Evolutionary conservation across 2,797 vertebrate genomes (phyloP).

Genomic region (Okamejei kenojei): DNA sequence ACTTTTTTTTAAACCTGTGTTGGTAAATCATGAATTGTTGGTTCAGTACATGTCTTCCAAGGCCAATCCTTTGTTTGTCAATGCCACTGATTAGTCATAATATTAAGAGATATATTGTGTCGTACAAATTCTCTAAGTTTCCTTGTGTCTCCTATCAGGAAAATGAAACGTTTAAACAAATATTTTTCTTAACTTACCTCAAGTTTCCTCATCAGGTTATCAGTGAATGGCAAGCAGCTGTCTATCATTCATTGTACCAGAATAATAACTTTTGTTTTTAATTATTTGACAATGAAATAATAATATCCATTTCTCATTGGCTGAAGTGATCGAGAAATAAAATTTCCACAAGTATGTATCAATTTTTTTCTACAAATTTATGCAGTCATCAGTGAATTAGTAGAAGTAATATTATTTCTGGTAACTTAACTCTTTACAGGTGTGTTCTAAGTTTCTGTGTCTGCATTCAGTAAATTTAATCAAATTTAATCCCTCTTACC

Average conservation of each 20-base stretch:
- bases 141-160: not conserved
- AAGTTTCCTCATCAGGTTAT: not conserved
- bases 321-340: not conserved
- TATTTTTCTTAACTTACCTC: not conserved
- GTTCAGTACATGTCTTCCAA: too few species aligned
- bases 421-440: not conserved
- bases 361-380: not conserved
- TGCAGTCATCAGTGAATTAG: not conserved
- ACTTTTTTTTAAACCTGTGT: too few species aligned
- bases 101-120: not conserved
- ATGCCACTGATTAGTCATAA: not conserved
- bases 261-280: not conserved
- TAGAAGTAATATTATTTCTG: not conserved
- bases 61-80: too few species aligned
- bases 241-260: not conserved
- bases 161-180: not conserved
- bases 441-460: not conserved
- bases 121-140: not conserved
- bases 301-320: not conserved
- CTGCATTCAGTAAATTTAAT: not conserved
- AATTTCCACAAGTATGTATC: not conserved
- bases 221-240: not conserved
- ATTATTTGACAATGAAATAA: not conserved
- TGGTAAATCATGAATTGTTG: too few species aligned
- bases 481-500: not conserved